Percentiles rank a stretch among this genome's conserved stretches.
These are phyloP conservation scores for Leptogaster cylindrica DNA, from an alignment of 2,888 invertebrate genomes.

Conservation along the genomic window DNA sequence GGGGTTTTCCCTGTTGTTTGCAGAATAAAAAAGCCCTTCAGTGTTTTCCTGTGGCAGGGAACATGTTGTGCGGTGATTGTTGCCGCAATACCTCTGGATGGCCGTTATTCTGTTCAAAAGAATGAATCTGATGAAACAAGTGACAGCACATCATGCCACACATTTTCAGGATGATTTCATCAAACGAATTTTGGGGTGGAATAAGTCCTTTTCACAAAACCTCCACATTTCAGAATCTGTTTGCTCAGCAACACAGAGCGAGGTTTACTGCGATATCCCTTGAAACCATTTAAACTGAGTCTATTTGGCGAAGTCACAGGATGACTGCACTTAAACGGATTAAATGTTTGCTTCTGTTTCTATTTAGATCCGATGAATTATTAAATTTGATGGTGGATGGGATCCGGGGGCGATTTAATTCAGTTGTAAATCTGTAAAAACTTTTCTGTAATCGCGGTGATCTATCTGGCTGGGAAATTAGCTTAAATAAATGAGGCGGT, in stretches of 20 bases:
- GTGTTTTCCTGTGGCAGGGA: slow-evolving; percentile 31
- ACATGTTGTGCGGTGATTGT: slow-evolving; percentile 37
- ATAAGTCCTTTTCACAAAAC: slow-evolving; percentile 3
- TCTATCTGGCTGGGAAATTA: too few species aligned
- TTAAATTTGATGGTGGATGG: slow-evolving; percentile 33
- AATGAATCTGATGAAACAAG: background rate
- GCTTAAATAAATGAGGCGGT: too few species aligned
- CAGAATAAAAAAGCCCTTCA: slow-evolving; percentile 24
- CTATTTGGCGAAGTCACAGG: slow-evolving; percentile 17
- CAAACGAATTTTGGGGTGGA: background rate
- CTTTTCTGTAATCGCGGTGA: too few species aligned
- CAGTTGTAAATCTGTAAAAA: too few species aligned
- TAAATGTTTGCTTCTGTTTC: slow-evolving; percentile 29
- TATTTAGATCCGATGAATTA: slow-evolving; percentile 31
- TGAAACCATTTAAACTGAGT: background rate
- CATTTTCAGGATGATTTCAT: background rate
- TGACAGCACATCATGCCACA: background rate
- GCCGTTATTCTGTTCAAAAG: slow-evolving; percentile 8
- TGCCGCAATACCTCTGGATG: too few species aligned
- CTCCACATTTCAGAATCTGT: slow-evolving; percentile 39
- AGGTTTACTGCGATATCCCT: background rate
- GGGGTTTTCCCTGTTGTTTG: slow-evolving; percentile 17
- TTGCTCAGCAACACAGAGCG: background rate
- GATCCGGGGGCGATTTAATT: too few species aligned
- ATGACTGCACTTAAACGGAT: slow-evolving; percentile 32